Base-by-base conservation (phyloP, 1,140 invertebrate species). In the Zeugodacus cucurbitae region DNA sequence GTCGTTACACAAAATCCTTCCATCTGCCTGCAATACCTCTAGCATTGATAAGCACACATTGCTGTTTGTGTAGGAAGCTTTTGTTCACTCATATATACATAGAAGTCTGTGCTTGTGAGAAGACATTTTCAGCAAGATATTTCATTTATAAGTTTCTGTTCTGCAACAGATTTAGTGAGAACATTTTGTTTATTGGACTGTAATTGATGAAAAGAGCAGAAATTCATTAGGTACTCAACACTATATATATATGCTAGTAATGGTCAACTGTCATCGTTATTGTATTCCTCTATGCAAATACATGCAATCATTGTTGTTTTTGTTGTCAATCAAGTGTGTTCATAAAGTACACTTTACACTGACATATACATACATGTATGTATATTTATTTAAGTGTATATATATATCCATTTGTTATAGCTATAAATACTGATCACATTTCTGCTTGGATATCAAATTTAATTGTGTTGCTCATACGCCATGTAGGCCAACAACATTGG, bases 381-480 rank as follows among this genome's bases (percentile, higher is more conserved):
- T 10, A 70, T 34, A 20, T 34, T 4, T 37, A 32, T 11, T 0
- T 64, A 64, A 8, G n/a, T 32, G 29, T 67, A 67, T 29, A 20
- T 59, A 20, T 59, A 17, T 34, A 4, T 10, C 34, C 8, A 20
- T 22, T 22, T n/a, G 26, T 34, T 3, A 34, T 82, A 26, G 11
- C 48, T 20, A 54, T 20, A 20, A 54, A 20, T 54, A 17, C 48
- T 54, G 14, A 54, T 0, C 41, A 8, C 14, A 62, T 41, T 11
- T 54, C 41, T 10, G 1, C 74, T 26, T 82, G 29, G 41, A 20
- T 48, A 14, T 82, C n/a, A 11, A 48, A 48, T 82, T 82, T 26
- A 48, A 48, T 82, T 82, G 3, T 44, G 74, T 82, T 82, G 74
- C 74, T 44, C 74, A 82, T 82, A 82, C 74, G 41, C 74, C 74